A percentile compares a stretch with the other conserved stretches of the same genome.
Conservation (phyloP, 2,888 invertebrate species). For the Eremobia ochroleuca region DNA sequence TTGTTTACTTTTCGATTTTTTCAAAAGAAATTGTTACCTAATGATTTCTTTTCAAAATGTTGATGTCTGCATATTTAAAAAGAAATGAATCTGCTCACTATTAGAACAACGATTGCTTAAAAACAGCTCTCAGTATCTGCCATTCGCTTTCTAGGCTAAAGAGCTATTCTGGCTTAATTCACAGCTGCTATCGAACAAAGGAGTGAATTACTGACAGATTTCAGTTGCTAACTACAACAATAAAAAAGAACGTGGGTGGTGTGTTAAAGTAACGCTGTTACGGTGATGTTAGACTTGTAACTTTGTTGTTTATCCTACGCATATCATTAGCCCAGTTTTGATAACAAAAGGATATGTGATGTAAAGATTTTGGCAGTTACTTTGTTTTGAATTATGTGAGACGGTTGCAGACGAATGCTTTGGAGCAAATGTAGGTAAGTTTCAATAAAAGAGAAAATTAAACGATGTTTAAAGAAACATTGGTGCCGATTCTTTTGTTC, state of each 20-base stretch:
- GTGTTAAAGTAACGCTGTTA: constrained; percentile 48
- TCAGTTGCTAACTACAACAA: constrained; percentile 49
- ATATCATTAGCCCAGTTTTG: constrained; percentile 72
- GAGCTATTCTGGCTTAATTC: constrained; percentile 39
- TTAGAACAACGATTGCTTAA: constrained; percentile 17
- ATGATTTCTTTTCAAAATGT: neutral
- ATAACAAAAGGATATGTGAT: constrained; percentile 67
- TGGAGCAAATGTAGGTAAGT: neutral
- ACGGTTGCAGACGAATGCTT: constrained; percentile 20
- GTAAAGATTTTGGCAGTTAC: constrained; percentile 60
- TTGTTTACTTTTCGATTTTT: neutral
- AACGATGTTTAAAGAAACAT: neutral
- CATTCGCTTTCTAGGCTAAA: constrained; percentile 38
- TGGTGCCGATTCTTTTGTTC: no score
- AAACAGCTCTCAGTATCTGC: constrained; percentile 37
- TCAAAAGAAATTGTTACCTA: neutral
- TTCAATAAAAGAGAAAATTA: neutral
- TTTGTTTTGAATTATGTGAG: constrained; percentile 54
- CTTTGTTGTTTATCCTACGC: constrained; percentile 70
- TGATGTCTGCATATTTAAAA: neutral
- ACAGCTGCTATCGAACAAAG: constrained; percentile 52
- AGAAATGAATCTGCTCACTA: neutral
- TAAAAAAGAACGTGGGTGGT: constrained; percentile 55
- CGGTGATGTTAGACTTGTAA: constrained; percentile 59
- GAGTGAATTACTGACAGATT: constrained; percentile 39